These are phyloP conservation scores for Odiellus spinosus DNA, from an alignment of 2,888 invertebrate genomes.

Conservation along the genomic window DNA sequence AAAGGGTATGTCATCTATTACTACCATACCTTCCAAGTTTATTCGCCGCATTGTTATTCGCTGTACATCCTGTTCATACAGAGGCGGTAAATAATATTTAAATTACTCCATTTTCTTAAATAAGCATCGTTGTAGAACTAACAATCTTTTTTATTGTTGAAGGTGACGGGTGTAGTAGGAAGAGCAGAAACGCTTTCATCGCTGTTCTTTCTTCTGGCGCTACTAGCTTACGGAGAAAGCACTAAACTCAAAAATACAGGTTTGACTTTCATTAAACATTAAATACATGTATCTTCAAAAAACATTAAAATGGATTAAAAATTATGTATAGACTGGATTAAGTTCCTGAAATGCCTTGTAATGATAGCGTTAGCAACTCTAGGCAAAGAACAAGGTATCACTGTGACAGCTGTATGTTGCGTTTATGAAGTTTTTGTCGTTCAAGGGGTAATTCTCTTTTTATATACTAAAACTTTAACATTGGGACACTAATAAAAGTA, in stretches of 20 bases:
- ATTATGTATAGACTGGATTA: slow-evolving; percentile 43
- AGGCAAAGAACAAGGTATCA: slow-evolving; percentile 94
- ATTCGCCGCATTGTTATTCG: slow-evolving; percentile 6
- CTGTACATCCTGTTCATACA: slow-evolving; percentile 14
- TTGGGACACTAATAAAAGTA: too few species aligned
- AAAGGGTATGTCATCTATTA: slow-evolving; percentile 8
- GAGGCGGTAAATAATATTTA: slow-evolving; percentile 8
- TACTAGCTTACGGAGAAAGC: slow-evolving; percentile 50
- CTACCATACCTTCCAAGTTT: slow-evolving; percentile 6
- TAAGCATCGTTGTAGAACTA: background rate
- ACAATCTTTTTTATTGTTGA: slow-evolving; percentile 1
- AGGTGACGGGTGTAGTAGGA: slow-evolving; percentile 80
- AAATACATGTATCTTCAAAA: too few species aligned
- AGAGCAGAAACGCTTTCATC: slow-evolving; percentile 92
- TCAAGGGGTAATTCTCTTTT: slow-evolving; percentile 66
- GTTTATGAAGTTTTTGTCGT: slow-evolving; percentile 88
- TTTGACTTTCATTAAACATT: too few species aligned
- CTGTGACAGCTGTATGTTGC: slow-evolving; percentile 80
- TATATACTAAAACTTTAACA: too few species aligned
- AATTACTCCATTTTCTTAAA: background rate
- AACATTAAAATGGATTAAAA: too few species aligned
- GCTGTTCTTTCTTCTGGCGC: slow-evolving; percentile 75
- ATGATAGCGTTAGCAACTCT: slow-evolving; percentile 81
- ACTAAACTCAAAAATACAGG: too few species aligned
- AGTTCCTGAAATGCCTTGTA: slow-evolving; percentile 54